A percentile compares a stretch with the other conserved stretches of the same genome.
Evolutionary conservation across 1,140 invertebrate genomes (phyloP).

Genomic region (Euborellia annulipes): DNA sequence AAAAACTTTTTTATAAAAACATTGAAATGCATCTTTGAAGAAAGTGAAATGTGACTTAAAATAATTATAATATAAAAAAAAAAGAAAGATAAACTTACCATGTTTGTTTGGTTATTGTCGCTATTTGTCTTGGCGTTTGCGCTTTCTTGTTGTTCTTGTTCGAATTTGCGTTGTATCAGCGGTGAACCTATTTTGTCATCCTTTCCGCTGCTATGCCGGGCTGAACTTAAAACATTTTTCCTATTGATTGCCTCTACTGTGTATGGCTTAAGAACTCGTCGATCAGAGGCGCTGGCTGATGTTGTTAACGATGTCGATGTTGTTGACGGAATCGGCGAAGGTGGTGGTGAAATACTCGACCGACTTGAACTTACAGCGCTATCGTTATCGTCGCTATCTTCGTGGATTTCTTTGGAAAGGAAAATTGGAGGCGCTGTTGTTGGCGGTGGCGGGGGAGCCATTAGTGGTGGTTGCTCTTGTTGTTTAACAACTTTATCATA

Average conservation of each 20-base stretch:
- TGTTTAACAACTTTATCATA: no score
- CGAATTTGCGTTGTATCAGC: slow-evolving; percentile 46
- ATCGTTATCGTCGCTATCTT: slow-evolving; percentile 68
- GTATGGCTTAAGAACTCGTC: slow-evolving; percentile 52
- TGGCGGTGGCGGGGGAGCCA: no score
- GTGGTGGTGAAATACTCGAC: slow-evolving; percentile 48
- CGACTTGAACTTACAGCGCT: slow-evolving; percentile 66
- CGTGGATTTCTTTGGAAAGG: slow-evolving; percentile 10
- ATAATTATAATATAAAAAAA: no score
- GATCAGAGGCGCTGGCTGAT: slow-evolving; percentile 23
- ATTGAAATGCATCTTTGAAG: no score
- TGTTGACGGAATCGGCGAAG: slow-evolving; percentile 42
- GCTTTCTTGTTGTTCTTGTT: slow-evolving; percentile 28
- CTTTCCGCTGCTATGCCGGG: slow-evolving; percentile 62
- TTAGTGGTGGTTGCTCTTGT: no score
- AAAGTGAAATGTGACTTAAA: no score
- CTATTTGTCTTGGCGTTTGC: no score
- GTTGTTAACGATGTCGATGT: slow-evolving; percentile 45
- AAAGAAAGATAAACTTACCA: no score
- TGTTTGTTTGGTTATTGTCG: no score
- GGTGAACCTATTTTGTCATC: slow-evolving; percentile 48
- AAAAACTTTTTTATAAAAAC: no score
- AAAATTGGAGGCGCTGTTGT: no score
- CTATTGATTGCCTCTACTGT: slow-evolving; percentile 67
- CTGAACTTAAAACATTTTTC: slow-evolving; percentile 73